These are phyloP conservation scores for Euglossa dilemma DNA, from an alignment of 1,140 invertebrate species.

Conservation along the genomic window DNA sequence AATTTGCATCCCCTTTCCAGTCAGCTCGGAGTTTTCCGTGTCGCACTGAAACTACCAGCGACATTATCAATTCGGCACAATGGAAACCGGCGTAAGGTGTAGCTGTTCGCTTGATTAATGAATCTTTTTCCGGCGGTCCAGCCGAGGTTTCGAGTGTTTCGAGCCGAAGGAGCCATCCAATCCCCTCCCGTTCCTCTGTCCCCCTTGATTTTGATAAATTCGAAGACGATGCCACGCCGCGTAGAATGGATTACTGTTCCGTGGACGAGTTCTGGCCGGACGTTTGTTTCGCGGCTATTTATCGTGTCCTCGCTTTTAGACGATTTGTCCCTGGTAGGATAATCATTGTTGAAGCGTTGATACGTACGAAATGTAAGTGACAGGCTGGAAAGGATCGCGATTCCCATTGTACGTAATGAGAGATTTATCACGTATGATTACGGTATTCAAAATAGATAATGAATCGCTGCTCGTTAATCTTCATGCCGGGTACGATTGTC, in stretches of 20 bases:
- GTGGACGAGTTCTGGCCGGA: not conserved
- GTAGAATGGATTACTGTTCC: constrained; percentile 13
- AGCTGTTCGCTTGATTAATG: constrained; percentile 40
- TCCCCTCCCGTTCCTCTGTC: not conserved
- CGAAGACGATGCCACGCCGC: constrained; percentile 17
- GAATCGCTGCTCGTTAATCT: not conserved
- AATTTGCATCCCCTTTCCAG: not conserved
- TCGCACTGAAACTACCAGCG: not conserved
- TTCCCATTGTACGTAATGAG: not conserved
- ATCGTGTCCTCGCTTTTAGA: not conserved
- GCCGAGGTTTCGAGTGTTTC: not conserved
- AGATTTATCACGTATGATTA: not conserved
- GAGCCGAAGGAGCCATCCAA: not conserved
- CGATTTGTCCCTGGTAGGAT: not conserved
- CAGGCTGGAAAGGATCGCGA: not conserved
- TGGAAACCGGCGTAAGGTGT: not conserved
- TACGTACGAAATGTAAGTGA: constrained; percentile 3
- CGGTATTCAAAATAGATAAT: not conserved
- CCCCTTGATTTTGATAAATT: constrained; percentile 43
- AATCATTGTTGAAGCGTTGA: constrained; percentile 3
- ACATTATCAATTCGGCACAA: constrained; percentile 25
- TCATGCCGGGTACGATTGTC: not conserved
- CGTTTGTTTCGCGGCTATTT: constrained; percentile 25
- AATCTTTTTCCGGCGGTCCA: constrained; percentile 22
- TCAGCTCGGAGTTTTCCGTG: not conserved